phyloP scores from a whole-genome alignment of 2,888 invertebrate genomes.

The Clivina fossor region DNA sequence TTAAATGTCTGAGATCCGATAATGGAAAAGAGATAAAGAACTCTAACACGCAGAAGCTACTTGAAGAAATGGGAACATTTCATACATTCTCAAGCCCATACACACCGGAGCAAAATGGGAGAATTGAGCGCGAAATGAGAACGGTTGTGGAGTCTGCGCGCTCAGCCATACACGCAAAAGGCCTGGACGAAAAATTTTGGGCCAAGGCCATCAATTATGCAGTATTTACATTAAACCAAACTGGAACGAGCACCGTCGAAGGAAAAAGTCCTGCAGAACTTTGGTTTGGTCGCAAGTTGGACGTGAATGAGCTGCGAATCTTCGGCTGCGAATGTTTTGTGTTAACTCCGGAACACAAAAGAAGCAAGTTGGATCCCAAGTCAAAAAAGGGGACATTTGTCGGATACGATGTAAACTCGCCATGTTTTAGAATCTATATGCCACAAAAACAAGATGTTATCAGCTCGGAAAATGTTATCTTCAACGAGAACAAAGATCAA shows the following conservation, averaged over 20 bases:
- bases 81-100: slow-evolving; percentile 2
- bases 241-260: slow-evolving; percentile 17
- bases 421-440: slow-evolving; percentile 1
- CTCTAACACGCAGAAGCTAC: slow-evolving; percentile 1
- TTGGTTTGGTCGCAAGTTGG: slow-evolving; percentile 13
- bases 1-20: slow-evolving; percentile 39
- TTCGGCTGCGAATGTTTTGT: slow-evolving; percentile 16
- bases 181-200: slow-evolving; percentile 9
- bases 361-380: slow-evolving; percentile 1
- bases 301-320: neutral
- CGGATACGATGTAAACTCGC: neutral
- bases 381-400: slow-evolving; percentile 19
- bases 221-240: slow-evolving; percentile 15
- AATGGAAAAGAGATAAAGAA: slow-evolving; percentile 17
- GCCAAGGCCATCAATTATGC: slow-evolving; percentile 12
- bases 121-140: slow-evolving; percentile 10
- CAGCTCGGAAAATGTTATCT: slow-evolving; percentile 17
- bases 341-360: slow-evolving; percentile 12
- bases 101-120: slow-evolving; percentile 10
- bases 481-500: slow-evolving; percentile 13
- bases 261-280: slow-evolving; percentile 15
- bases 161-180: slow-evolving; percentile 5
- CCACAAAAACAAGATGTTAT: slow-evolving; percentile 9
- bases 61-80: slow-evolving; percentile 12
- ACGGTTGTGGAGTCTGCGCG: slow-evolving; percentile 1